Evolutionary conservation across 2,113 vertebrate genomes (phyloP).

Genomic region (Tangachromis dhanisi): DNA sequence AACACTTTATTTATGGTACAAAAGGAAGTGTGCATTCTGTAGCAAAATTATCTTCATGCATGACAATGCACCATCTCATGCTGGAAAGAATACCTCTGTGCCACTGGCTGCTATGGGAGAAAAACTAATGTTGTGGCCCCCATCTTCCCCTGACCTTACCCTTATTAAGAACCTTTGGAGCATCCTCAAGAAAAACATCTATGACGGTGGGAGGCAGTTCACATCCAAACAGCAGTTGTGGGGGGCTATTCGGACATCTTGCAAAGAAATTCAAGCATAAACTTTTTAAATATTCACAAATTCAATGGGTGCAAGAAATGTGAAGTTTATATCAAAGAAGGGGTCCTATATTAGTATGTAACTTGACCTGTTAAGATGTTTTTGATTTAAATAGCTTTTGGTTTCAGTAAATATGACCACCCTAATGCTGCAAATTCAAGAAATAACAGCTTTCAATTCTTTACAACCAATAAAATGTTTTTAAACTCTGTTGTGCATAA

Average conservation of each 20-base stretch:
- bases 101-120: neutral
- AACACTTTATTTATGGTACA: neutral
- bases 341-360: neutral
- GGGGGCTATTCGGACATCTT: neutral
- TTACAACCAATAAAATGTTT: neutral
- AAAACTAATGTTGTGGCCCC: neutral
- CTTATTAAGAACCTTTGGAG: neutral
- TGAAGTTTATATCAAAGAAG: neutral
- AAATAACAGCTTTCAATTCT: neutral
- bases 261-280: neutral
- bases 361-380: neutral
- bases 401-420: neutral
- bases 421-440: neutral
- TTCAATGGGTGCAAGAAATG: neutral
- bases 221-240: neutral
- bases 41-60: neutral
- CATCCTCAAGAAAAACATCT: neutral
- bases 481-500: rapidly evolving
- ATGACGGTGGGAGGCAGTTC: neutral
- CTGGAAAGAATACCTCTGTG: neutral
- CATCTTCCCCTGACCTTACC: neutral
- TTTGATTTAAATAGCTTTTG: neutral
- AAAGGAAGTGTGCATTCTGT: neutral
- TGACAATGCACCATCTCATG: neutral
- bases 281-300: neutral